Percentiles rank a stretch among this genome's conserved stretches.
These are phyloP conservation scores for Cyprinus carpio DNA, from an alignment of 2,113 vertebrate genomes.

Conservation along the genomic window DNA sequence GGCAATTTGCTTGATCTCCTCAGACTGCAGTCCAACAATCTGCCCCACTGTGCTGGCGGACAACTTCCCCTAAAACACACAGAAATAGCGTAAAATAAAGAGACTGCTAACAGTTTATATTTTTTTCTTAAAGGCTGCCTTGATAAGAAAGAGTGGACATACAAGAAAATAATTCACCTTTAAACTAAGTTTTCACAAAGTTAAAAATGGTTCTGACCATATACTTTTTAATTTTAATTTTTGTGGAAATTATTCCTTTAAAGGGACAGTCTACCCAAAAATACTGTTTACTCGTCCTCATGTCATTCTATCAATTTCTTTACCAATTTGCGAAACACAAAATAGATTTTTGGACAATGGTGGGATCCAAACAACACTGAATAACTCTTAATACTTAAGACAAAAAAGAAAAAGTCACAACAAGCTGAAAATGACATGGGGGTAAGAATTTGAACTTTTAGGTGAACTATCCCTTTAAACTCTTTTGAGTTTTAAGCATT, in stretches of 20 bases:
- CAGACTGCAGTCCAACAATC: constrained; percentile 92
- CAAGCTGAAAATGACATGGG: not conserved
- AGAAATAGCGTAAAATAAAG: not conserved
- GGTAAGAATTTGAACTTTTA: not conserved
- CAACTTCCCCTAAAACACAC: constrained; percentile 80
- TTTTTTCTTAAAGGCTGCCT: not conserved
- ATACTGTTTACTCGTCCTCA: not conserved
- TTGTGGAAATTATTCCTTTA: not conserved
- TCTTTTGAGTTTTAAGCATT: not conserved
- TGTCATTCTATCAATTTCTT: not conserved
- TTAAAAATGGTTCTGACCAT: not conserved
- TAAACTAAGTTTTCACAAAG: not conserved
- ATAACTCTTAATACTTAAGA: not conserved
- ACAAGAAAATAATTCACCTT: not conserved
- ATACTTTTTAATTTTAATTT: not conserved
- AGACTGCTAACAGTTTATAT: not conserved
- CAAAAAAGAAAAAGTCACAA: not conserved
- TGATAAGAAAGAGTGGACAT: not conserved
- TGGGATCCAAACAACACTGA: not conserved
- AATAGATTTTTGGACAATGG: not conserved
- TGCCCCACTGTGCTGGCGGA: constrained; percentile 93
- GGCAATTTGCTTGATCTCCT: constrained; percentile 95
- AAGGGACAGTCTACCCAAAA: not conserved
- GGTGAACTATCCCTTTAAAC: not conserved
- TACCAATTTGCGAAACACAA: not conserved